Conservation (phyloP, 2,797 vertebrate genomes). For the Cephalopachus bancanus region DNA sequence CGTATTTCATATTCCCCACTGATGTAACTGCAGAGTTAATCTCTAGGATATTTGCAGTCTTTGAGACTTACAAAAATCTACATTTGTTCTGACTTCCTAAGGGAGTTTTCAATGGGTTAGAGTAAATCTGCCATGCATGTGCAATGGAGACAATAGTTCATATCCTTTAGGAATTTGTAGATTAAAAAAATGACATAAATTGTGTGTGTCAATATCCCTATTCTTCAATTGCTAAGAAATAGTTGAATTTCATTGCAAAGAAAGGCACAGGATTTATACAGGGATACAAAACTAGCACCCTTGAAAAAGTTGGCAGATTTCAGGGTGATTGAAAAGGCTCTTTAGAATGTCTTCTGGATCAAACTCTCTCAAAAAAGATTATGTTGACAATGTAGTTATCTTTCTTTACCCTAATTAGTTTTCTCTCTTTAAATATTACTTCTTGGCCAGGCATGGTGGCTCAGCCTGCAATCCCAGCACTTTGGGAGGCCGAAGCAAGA, state of each 20-base stretch:
- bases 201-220: background rate
- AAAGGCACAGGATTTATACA: background rate
- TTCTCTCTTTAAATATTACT: background rate
- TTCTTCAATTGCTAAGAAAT: constrained; percentile 18
- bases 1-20: background rate
- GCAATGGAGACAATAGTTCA: background rate
- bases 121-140: background rate
- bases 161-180: background rate
- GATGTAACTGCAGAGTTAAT: background rate
- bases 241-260: background rate
- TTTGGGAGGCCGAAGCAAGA: too few relatives aligned
- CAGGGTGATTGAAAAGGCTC: background rate
- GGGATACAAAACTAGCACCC: background rate
- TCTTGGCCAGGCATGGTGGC: too few relatives aligned
- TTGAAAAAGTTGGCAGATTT: constrained; percentile 12
- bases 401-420: background rate
- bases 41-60: background rate
- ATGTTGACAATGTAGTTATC: background rate
- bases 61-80: background rate
- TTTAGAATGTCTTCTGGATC: constrained; percentile 20
- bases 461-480: too few relatives aligned
- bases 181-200: background rate
- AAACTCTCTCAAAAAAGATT: constrained; percentile 6
- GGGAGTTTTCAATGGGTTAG: background rate
- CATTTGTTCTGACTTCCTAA: background rate